Base-by-base conservation (phyloP, 2,113 vertebrate genomes). In the Lepus europaeus region DNA sequence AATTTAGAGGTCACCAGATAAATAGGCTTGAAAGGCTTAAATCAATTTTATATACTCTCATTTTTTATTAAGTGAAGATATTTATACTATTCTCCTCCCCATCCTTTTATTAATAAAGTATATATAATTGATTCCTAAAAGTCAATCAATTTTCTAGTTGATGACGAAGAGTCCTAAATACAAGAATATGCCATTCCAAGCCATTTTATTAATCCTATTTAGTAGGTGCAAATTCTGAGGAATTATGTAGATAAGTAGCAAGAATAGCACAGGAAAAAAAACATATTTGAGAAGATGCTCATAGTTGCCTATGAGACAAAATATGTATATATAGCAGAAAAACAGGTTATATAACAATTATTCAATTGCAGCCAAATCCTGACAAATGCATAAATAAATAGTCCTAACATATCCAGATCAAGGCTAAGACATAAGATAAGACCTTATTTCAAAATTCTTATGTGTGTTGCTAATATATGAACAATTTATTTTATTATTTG, bases 211-310 rank as follows among this genome's bases (percentile, higher is more conserved):
- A 53, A 80, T 59, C 6, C 16, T 56, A 51, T 77, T 23, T 64
- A 4, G 6, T 56, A 66, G 89, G 19, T 77, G 16, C 29, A 80
- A 88, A 59, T 49, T 9, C 3, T 61, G 25, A 39, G 4, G 3
- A 88, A 88, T 81, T 87, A 61, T 31, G 3, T 59, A 91, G 36
- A 27, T 31, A 78, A 90, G 11, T 6, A 88, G 36, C n/a, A 95
- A 82, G 16, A 33, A 81, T 22, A 56, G 8, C 8, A 69, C 2
- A 74, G n/a, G 13, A 29, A 93, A 88, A 9, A 91, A 70, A 85
- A 72, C 3, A 20, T 29, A 61, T 20, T 59, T 72, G 31, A 82
- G 29, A 80, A 86, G 9, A 72, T 82, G 5, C 66, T 56, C 2
- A 68, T 29, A 82, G 4, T 0, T n/a, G 6, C 11, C 7, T 86